Evolutionary conservation across 2,113 vertebrate genomes (phyloP).

Genomic region (Malurus melanocephalus): DNA sequence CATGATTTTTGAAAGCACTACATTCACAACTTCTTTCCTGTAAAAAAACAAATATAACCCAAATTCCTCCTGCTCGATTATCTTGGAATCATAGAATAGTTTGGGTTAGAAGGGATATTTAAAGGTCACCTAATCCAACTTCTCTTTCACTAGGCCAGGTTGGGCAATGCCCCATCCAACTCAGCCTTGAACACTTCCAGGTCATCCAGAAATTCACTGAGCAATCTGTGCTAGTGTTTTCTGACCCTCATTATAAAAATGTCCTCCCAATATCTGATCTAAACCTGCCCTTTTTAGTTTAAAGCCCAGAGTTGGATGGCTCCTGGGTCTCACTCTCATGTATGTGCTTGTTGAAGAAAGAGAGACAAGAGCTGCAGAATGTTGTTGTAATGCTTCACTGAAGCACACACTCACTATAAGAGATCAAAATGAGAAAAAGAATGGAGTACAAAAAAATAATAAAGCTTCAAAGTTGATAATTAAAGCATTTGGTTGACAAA

Average conservation of each 20-base stretch:
- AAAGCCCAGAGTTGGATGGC: accelerated
- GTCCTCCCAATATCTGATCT: background rate
- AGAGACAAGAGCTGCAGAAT: background rate
- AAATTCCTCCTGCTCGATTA: background rate
- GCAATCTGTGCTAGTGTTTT: background rate
- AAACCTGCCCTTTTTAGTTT: background rate
- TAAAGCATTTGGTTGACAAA: background rate
- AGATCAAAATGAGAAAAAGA: background rate
- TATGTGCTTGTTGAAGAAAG: background rate
- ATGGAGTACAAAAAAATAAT: background rate
- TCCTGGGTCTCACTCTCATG: background rate
- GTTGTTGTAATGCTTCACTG: background rate
- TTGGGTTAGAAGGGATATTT: background rate
- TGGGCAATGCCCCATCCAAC: background rate
- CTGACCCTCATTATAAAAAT: background rate
- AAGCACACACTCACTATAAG: background rate
- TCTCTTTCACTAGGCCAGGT: background rate
- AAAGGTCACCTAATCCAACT: background rate
- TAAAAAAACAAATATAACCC: background rate
- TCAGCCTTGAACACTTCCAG: background rate
- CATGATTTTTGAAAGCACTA: background rate
- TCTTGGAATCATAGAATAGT: background rate
- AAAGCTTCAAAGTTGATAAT: background rate
- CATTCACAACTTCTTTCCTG: background rate
- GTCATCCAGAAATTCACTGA: background rate